Evolutionary conservation across 2,888 invertebrate genomes (phyloP), one percentile per base, ranked within the genome.

Genomic region (Drosophila formosana): DNA sequence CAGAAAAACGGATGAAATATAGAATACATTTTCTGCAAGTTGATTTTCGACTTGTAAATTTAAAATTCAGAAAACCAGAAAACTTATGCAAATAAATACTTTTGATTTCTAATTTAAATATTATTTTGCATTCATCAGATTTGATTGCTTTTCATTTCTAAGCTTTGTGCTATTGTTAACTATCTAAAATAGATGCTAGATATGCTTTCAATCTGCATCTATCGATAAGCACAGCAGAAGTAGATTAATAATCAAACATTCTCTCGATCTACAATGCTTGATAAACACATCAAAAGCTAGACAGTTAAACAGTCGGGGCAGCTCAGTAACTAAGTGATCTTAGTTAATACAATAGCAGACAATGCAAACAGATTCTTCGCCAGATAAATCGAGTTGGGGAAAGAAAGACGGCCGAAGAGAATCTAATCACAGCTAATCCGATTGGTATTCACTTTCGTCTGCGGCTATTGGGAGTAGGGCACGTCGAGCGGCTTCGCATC

Each of bases 391-490:
- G 39, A 39, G 13, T 0, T 39, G n/a, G 6, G 2, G 13, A 37
- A 37, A 39, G 39, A 39, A 13, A 39, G 3, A 39, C 13, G 5
- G 13, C 5, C 6, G 39, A 39, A 39, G 39, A 39, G 39, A 46
- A 73, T 46, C 26, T 51, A 26, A 23, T 51, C 34, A 45, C 30
- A 30, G 3, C 11, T 18, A n/a, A 55, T 55, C 43, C 34, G 26
- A 8, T 39, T 23, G 13, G 25, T 58, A 39, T 72, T 78, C 72
- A 72, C 79, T 78, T 84, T 84, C 71, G 66, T 56, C 53, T 66
- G 45, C 37, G 50, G 39, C 51, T 62, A 78, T 66, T 60, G 74
- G 47, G 82, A 88, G 80, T 88, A 72, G 88, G 86, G 68, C 85
- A 83, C 64, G 62, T 66, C 74, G 63, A 56, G 68, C 69, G 65